Conservation (phyloP, 1,140 invertebrate species). For the Hylaeus volcanicus region DNA sequence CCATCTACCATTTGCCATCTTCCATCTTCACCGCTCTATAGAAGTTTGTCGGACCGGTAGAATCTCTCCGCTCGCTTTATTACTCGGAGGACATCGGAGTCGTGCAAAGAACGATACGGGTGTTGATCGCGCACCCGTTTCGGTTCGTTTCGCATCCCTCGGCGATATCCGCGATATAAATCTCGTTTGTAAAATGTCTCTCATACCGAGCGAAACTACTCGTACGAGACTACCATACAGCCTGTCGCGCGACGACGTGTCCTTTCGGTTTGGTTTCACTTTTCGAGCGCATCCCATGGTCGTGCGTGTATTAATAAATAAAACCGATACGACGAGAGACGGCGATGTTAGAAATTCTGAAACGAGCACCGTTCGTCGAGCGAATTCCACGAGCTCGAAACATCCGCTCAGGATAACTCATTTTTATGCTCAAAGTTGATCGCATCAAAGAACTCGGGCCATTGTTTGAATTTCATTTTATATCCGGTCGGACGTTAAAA, state of each 20-base stretch:
- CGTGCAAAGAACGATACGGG: slow-evolving; percentile 20
- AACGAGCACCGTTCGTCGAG: slow-evolving; percentile 60
- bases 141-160: slow-evolving; percentile 26
- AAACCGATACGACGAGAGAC: slow-evolving; percentile 24
- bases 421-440: no score
- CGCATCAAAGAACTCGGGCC: no score
- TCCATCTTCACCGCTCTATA: slow-evolving; percentile 19
- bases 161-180: background rate
- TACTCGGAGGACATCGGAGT: slow-evolving; percentile 32
- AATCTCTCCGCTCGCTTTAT: slow-evolving; percentile 51
- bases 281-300: background rate
- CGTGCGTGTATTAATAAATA: slow-evolving; percentile 25
- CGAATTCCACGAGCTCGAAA: slow-evolving; percentile 56
- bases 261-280: background rate
- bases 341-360: slow-evolving; percentile 42
- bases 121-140: slow-evolving; percentile 26
- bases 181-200: background rate
- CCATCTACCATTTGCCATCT: background rate
- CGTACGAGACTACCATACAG: no score
- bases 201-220: no score
- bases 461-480: no score
- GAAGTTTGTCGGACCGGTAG: slow-evolving; percentile 42
- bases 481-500: no score
- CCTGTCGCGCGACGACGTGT: no score
- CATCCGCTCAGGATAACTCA: slow-evolving; percentile 23